Evolutionary conservation across 2,113 vertebrate species (phyloP).

Genomic region (Stomatorhinus ivindoensis): DNA sequence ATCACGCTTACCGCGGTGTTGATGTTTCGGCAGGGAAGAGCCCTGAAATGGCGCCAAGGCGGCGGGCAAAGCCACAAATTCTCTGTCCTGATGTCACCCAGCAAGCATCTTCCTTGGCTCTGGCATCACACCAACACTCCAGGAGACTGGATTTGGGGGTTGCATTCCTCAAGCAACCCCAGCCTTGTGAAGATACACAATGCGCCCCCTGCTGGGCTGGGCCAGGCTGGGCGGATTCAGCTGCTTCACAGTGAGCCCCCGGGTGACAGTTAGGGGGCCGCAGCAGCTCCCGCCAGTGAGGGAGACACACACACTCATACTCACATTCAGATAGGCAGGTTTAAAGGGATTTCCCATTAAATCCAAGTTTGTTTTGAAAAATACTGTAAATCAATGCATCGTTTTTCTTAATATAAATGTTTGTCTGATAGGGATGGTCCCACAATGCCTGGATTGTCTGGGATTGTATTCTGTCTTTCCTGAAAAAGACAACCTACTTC

Average conservation of each 20-base stretch:
- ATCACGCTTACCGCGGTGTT: background rate
- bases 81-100: slow-evolving; percentile 3
- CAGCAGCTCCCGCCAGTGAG: background rate
- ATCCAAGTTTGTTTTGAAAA: background rate
- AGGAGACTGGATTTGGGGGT: background rate
- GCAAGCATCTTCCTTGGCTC: background rate
- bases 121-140: background rate
- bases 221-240: background rate
- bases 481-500: no score
- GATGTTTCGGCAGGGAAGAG: background rate
- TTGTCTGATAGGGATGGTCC: background rate
- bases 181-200: background rate
- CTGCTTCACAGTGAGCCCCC: background rate
- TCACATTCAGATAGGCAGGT: background rate
- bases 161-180: background rate
- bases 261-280: background rate
- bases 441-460: background rate
- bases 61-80: background rate
- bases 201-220: background rate
- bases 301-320: background rate
- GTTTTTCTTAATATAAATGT: background rate
- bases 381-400: background rate
- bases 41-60: background rate
- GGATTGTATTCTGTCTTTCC: no score
- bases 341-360: background rate